phyloP scores from a whole-genome alignment of 2,888 invertebrate genomes.

The Apamea crenata region DNA sequence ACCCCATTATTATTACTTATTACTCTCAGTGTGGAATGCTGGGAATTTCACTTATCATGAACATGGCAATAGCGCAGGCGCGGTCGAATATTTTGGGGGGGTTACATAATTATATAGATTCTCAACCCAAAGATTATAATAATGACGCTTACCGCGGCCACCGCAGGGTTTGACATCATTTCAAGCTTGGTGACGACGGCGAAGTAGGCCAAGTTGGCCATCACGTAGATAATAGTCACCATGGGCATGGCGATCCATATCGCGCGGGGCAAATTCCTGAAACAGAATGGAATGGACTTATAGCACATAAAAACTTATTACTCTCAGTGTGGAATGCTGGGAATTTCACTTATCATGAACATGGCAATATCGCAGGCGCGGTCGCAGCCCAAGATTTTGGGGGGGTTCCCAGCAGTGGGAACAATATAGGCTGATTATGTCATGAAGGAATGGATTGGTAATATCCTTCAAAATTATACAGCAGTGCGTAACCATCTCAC shows the following conservation, averaged over 20 bases:
- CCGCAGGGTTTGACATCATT: conserved; percentile 95
- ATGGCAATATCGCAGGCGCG: no score
- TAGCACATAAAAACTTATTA: conserved; percentile 57
- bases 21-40: conserved; percentile 19
- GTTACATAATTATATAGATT: no score
- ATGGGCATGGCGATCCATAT: conserved; percentile 98
- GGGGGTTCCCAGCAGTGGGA: no score
- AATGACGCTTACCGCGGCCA: conserved; percentile 93
- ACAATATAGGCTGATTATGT: no score
- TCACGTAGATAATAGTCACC: conserved; percentile 96
- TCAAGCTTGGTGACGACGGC: conserved; percentile 95
- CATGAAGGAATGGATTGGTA: no score
- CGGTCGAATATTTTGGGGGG: no score
- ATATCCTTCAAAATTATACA: no score
- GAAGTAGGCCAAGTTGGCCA: conserved; percentile 98
- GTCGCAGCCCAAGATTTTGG: no score
- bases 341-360: conserved; percentile 21
- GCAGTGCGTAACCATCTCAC: no score
- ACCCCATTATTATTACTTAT: no score
- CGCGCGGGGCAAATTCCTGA: conserved; percentile 97
- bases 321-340: conserved; percentile 14
- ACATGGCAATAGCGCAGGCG: background rate
- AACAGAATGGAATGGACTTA: conserved; percentile 71
- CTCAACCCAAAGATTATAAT: background rate
- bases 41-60: conserved; percentile 20